Evolutionary conservation across 2,797 vertebrate species (phyloP), one percentile per base, ranked within the genome.

Genomic region (Acanthopagrus latus): DNA sequence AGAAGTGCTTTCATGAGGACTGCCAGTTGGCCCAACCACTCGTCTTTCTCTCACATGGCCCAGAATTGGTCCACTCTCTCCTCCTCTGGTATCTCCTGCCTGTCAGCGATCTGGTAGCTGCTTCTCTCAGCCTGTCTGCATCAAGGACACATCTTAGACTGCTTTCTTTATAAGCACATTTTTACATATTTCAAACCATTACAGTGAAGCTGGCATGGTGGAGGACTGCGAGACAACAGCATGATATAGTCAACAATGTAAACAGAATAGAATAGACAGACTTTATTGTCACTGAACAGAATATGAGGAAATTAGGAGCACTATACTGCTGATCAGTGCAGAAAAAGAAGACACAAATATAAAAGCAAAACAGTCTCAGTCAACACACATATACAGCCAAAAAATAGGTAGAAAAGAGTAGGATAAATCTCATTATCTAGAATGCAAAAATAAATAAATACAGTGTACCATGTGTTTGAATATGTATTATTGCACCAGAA

Each of bases 21-120:
- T 75, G 85, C 74, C 82, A 91, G 88, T 59, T 90, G 81, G 73
- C 80, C 57, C 33, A 67, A 76, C 58, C 17, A 64, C 81, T 58
- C 17, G 16, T 71, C 65, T 60, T 74, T 88, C 63, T 77, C 60
- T 71, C 70, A 65, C 80, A 80, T 65, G 58, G 25, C 78, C 76
- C 74, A 67, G 66, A 86, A 87, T 76, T 69, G 43, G 65, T 81
- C 64, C 41, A 52, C 47, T 73, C 65, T 76, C 68, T 75, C 58
- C 66, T 64, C 13, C 44, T 44, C 17, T 48, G 38, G 29, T 70
- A 21, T 69, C 27, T 51, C 41, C 54, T 54, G 72, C 41, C 67
- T 82, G 71, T 86, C 59, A 57, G 74, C 70, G 52, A 80, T 67
- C 41, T 80, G 72, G 16, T 75, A 18, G 56, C 71, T 76, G 72